Evolutionary conservation across 2,888 invertebrate species (phyloP).

Genomic region (Empis stercorea): DNA sequence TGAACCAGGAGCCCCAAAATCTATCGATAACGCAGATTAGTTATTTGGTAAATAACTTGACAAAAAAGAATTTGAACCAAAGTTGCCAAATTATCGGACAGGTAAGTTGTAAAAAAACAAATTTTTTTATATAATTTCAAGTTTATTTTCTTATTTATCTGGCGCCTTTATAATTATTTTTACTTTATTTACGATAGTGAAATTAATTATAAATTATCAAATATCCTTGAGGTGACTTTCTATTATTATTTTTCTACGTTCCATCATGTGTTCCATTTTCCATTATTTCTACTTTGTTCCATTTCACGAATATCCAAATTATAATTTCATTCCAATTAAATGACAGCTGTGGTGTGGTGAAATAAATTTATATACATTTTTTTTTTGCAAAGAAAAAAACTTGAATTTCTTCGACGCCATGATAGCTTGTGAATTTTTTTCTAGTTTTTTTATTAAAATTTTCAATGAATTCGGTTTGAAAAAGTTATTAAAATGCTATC

Average conservation of each 20-base stretch:
- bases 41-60: slow-evolving; percentile 91
- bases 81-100: slow-evolving; percentile 77
- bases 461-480: slow-evolving; percentile 5
- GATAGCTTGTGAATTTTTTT: slow-evolving; percentile 22
- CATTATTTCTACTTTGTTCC: slow-evolving; percentile 7
- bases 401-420: slow-evolving; percentile 36
- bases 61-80: slow-evolving; percentile 89
- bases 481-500: slow-evolving; percentile 17
- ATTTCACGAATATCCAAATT: slow-evolving; percentile 4
- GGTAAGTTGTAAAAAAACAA: slow-evolving; percentile 49
- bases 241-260: too few relatives aligned
- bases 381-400: too few relatives aligned
- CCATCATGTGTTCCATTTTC: slow-evolving; percentile 1
- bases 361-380: too few relatives aligned
- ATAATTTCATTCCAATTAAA: slow-evolving; percentile 14
- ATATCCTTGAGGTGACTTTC: too few relatives aligned
- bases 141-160: too few relatives aligned
- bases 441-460: too few relatives aligned
- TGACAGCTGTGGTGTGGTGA: too few relatives aligned
- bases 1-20: slow-evolving; percentile 98
- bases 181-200: too few relatives aligned
- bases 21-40: slow-evolving; percentile 98
- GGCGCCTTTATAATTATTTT: background rate
- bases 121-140: background rate
- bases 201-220: too few relatives aligned